Evolutionary conservation across 2,888 invertebrate species (phyloP), one percentile per base, ranked within the genome.

Genomic region (Acleris cristana): DNA sequence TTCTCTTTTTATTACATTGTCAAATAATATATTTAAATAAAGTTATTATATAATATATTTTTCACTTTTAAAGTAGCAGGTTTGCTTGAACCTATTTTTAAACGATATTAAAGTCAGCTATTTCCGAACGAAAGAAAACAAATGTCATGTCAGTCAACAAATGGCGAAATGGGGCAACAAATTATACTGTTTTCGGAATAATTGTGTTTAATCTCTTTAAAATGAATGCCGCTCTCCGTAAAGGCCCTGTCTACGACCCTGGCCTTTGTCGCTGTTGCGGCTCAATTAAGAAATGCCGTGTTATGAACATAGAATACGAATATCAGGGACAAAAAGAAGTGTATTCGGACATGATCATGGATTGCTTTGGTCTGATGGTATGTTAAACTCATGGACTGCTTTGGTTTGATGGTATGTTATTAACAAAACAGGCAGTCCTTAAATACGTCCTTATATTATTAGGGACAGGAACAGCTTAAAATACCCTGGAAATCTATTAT

Each of bases 381-480:
- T n/a, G n/a, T n/a, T n/a, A n/a, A n/a, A n/a, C n/a, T 78, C 72
- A 80, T 90, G 10, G 91, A 90, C 66, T 90, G 89, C 75, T 90
- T 88, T 73, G 90, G 91, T 16, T 77, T 90, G 66, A 69, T 90
- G 80, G 90, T 90, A 70, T 75, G 84, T 57, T 62, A 14, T 51
- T 1, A 51, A 26, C 21, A 21, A 56, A 34, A 12, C 34, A 34
- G 34, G 12, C 34, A 12, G 34, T 34, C 3, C 3, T 12, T 12
- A 26, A 26, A 12, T 34, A 14, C 10, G 1, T 40, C 14, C 4
- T 40, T 12, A 40, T 40, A 40, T 3, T 34, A 40, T 40, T 40
- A 14, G 40, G 40, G 4, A 40, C 40, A 12, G 1, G 1, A 10
- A 30, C 2, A 40, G 14, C 40, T 30, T 30, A 30, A 30, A 10